Evolutionary conservation across 37 sponge, comb jelly and placozoan genomes (phyloP), one percentile per base, ranked within the genome.

Genomic region (Crambe crambe): DNA sequence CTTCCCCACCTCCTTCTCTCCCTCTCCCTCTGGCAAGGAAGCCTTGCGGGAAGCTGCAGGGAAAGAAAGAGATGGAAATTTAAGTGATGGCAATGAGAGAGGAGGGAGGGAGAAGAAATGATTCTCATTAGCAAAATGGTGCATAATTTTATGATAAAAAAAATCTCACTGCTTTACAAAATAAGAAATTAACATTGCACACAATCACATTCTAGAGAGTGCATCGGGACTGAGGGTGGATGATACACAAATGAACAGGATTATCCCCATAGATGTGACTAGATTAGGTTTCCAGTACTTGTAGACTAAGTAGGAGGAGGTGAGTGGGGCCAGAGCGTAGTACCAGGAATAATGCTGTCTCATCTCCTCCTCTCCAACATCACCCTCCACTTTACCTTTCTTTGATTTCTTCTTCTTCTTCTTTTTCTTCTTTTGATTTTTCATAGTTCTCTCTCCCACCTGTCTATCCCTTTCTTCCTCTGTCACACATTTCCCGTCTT

Each of bases 401-500:
- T 79, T 75, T 41, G 68, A 77, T 38, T 73, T 76, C 59, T 78
- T 86, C 72, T 86, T 81, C 39, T 85, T 77, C 26, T 37, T 67
- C 10, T 38, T 63, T 17, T 70, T 72, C 61, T 79, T 75, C 56
- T 75, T 81, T 38, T 73, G 69, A 47, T 78, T 86, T 65, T 86
- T 81, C 27, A 29, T 27, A 39, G 62, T 77, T 34, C 77, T 82
- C 37, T 30, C 39, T 20, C 56, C 42, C 6, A 63, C 58, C 63
- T 75, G 68, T 25, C 62, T 43, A 3, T 62, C 34, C 23, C 31
- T 41, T 30, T 70, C 71, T 23, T 62, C 70, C 42, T 77, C 73
- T 9, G 68, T 37, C 27, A 68, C 79, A 85, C 96, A 96, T 37
- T 78, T 77, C 10, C 90, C 90, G 0, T 83, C 83, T n/a, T 40